Base-by-base conservation (phyloP, 2,797 vertebrate genomes). In the Sebastes steindachneri region DNA sequence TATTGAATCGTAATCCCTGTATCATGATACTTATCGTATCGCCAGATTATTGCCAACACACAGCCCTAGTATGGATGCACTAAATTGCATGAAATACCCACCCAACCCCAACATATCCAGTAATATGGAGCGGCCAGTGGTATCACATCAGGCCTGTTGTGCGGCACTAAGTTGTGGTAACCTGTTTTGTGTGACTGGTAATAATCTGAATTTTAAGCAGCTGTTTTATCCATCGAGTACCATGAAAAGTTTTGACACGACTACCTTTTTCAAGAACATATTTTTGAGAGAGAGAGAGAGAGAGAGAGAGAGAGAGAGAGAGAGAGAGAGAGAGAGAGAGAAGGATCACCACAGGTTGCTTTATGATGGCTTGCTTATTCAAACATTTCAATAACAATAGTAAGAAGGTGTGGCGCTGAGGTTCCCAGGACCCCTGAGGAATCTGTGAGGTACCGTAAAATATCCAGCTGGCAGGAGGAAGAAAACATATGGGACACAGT, bases 341-440 rank as follows among this genome's bases (percentile, higher is more conserved):
- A 51, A 15, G 15, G 8, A 31, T 64, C 37, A 37, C 64, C 15
- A n/a, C 26, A 23, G n/a, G 70, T 65, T 68, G 25, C 74, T 73
- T n/a, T 51, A 17, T 19, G 7, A 55, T 29, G 19, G 48, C 45
- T 62, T 28, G 3, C 28, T 77, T 31, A 41, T 23, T 76, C 12
- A 70, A 66, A 75, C 15, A 66, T 74, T 77, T 82, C 51, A 77
- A 26, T 64, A 86, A 77, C 75, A 86, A 59, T 54, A 83, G 66
- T 65, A 66, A 59, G 68, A 29, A 69, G 75, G 57, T 21, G 37
- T 65, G 65, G 68, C 9, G 41, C 64, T 33, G 19, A 74, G 14
- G 63, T 88, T 93, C 80, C 85, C 85, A 82, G 73, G 68, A 89
- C 65, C 21, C 72, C 75, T 28, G 19, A 83, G 66, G 77, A 78